Evolutionary conservation across 1,140 invertebrate species (phyloP), one percentile per base, ranked within the genome.

Genomic region (Saccostrea echinata): DNA sequence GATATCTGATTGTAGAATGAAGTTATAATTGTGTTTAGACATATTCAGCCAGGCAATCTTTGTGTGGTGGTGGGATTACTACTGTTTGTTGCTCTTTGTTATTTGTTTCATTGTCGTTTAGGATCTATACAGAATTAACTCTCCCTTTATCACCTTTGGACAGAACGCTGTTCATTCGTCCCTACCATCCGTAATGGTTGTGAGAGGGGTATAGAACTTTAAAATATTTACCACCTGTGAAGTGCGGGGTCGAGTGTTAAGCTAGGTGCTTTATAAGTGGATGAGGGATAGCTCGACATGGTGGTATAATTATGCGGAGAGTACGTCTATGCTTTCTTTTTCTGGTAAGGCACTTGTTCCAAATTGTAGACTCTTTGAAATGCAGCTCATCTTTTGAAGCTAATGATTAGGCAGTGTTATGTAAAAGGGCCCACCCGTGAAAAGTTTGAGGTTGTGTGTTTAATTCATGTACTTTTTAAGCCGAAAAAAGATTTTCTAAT

Each of bases 1-100:
- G 18, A 27, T 33, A 16, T 30, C 27, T 76, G 27, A 76, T 27
- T 27, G 27, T 76, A 33, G 68, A 30, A 33, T 76, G 68, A 76
- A 12, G 68, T 71, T 71, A 30, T 76, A 76, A 76, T 30, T 30
- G 68, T 76, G 68, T 76, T 76, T 76, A 76, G 24, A 76, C 68
- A 76, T 27, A 76, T 33, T 30, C 68, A 33, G 13, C 24, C 68
- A 27, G 68, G 68, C 68, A 76, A 76, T 76, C 27, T 33, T 76
- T 76, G 68, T 76, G 16, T 76, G 68, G 68, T 33, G 27, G 0
- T 24, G 30, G 68, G 30, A 30, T 76, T 76, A 30, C 27, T 33
- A 1, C 68, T 33, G 68, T 16, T 4, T 16, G 24, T 11, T 24
- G 12, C 27, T 76, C 68, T 76, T 76, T 76, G 68, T 76, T 24